A percentile compares a stretch with the other conserved stretches of the same genome.
phyloP scores from a whole-genome alignment of 2,797 vertebrate genomes.

The Staurois parvus region DNA sequence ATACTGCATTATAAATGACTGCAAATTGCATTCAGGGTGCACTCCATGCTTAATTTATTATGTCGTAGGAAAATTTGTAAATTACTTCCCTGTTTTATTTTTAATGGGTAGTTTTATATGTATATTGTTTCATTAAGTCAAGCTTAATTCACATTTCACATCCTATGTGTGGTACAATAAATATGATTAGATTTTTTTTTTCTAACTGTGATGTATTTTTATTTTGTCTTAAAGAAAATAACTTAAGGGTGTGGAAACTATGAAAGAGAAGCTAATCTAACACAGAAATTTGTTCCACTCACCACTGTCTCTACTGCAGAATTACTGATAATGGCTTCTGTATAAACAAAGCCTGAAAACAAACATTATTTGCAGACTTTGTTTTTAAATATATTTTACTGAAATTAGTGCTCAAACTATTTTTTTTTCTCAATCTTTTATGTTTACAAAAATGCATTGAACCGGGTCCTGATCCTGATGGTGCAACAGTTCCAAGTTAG shows the following conservation, averaged over 20 bases:
- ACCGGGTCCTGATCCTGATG: too few species aligned
- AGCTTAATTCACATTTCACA: constrained; percentile 73
- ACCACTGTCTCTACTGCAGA: too few species aligned
- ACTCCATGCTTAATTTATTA: constrained; percentile 85
- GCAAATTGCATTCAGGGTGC: constrained; percentile 83
- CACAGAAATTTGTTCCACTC: not conserved
- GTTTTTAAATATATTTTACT: too few species aligned
- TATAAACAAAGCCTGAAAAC: too few species aligned
- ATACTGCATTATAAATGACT: constrained; percentile 85
- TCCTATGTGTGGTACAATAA: constrained; percentile 73
- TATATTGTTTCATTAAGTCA: constrained; percentile 79
- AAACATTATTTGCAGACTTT: too few species aligned
- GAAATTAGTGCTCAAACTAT: too few species aligned
- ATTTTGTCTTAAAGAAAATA: not conserved
- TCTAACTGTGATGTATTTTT: constrained; percentile 7
- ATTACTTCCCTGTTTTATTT: constrained; percentile 79
- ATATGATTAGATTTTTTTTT: constrained; percentile 64
- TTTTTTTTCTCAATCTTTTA: too few species aligned
- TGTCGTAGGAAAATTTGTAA: constrained; percentile 82
- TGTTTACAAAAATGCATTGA: too few species aligned
- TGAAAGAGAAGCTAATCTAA: not conserved
- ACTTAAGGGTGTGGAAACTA: not conserved
- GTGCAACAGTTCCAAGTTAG: too few species aligned
- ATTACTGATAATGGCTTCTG: too few species aligned
- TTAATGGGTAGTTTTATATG: constrained; percentile 81